Percentiles rank a stretch among this genome's conserved stretches.
Evolutionary conservation across 2,888 invertebrate genomes (phyloP).

Genomic region (Bugulina stolonifera): DNA sequence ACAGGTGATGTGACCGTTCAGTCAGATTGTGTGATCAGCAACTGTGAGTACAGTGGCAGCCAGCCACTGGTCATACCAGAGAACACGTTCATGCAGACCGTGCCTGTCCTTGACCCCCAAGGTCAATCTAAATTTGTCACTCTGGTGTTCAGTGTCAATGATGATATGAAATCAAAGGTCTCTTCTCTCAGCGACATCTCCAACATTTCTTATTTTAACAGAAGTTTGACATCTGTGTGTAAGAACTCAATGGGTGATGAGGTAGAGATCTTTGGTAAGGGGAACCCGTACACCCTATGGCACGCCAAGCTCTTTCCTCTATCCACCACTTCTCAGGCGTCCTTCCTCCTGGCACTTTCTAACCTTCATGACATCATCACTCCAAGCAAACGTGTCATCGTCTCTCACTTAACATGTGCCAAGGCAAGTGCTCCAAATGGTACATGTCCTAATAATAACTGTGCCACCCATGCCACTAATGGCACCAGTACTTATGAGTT

Average conservation of each 20-base stretch:
- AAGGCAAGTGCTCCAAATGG: background rate
- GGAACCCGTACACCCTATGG: slow-evolving; percentile 37
- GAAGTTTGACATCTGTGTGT: slow-evolving; percentile 31
- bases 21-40: slow-evolving; percentile 47
- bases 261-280: background rate
- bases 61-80: slow-evolving; percentile 33
- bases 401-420: background rate
- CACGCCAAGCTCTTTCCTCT: slow-evolving; percentile 40
- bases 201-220: slow-evolving; percentile 35
- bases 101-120: slow-evolving; percentile 36
- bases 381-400: background rate
- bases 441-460: background rate
- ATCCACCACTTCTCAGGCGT: slow-evolving; percentile 35
- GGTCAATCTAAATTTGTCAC: slow-evolving; percentile 38
- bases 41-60: slow-evolving; percentile 38
- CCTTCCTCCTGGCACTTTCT: slow-evolving; percentile 32
- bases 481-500: background rate
- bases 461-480: background rate
- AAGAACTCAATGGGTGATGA: background rate
- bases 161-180: slow-evolving; percentile 44
- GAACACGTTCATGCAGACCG: slow-evolving; percentile 45
- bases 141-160: slow-evolving; percentile 40
- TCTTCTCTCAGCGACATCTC: slow-evolving; percentile 29
- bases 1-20: slow-evolving; percentile 38
- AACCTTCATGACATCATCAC: background rate